A percentile compares a stretch with the other conserved stretches of the same genome.
phyloP scores from a whole-genome alignment of 2,888 invertebrate genomes.

The Epinotia bilunana region DNA sequence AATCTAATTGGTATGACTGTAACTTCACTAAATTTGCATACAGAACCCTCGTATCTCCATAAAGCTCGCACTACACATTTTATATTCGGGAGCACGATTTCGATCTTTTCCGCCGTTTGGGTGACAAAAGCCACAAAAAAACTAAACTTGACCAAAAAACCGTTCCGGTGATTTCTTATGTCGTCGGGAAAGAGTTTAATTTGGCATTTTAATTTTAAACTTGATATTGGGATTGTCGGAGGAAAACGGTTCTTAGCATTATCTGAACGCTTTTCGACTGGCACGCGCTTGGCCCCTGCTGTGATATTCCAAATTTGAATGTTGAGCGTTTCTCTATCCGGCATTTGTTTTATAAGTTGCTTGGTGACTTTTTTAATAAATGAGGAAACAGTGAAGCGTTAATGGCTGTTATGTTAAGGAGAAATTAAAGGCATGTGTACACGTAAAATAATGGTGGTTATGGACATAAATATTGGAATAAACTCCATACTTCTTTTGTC shows the following conservation, averaged over 20 bases:
- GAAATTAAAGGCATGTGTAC: neutral
- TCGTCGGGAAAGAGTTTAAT: slow-evolving; percentile 54
- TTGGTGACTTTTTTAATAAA: slow-evolving; percentile 13
- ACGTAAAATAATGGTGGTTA: no score
- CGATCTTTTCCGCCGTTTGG: slow-evolving; percentile 74
- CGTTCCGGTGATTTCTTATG: slow-evolving; percentile 52
- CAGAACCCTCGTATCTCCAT: slow-evolving; percentile 30
- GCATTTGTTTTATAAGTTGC: slow-evolving; percentile 32
- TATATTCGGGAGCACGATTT: slow-evolving; percentile 75
- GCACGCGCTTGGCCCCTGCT: slow-evolving; percentile 69
- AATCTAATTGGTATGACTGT: slow-evolving; percentile 9
- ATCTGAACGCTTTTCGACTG: slow-evolving; percentile 62
- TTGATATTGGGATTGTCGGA: slow-evolving; percentile 70
- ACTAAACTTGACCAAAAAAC: slow-evolving; percentile 52
- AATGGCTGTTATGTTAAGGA: neutral
- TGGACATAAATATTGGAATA: no score
- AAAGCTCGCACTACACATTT: slow-evolving; percentile 47
- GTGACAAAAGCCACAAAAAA: slow-evolving; percentile 77
- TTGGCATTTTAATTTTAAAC: slow-evolving; percentile 51
- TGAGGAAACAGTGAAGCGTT: slow-evolving; percentile 14
- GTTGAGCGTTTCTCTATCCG: slow-evolving; percentile 44
- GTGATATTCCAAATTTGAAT: slow-evolving; percentile 61
- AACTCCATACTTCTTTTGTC: neutral
- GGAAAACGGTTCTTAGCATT: slow-evolving; percentile 67
- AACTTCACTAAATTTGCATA: slow-evolving; percentile 17